Base-by-base conservation (phyloP, 2,797 vertebrate genomes). In the Manis javanica region DNA sequence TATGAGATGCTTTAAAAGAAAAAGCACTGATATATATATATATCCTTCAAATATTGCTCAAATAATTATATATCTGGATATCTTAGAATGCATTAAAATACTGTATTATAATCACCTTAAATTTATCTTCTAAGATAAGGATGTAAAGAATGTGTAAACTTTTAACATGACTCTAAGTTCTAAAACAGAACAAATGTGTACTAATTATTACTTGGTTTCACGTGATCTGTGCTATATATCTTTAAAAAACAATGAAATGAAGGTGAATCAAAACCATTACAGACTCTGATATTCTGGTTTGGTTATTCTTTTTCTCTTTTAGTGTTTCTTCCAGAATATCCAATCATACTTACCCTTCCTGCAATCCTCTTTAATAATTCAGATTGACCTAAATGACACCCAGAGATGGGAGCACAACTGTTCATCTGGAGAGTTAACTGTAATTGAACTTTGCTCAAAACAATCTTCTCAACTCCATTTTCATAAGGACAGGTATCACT, bases 371-470 rank as follows among this genome's bases (percentile, higher is more conserved):
- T 92, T 86, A 92, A 78, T 91, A 95, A 89, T 85, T 96, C 23
- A 75, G 26, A 61, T 42, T 79, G 78, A 55, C 57, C 34, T 57
- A 5, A 57, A 19, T 46, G 66, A 78, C 51, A 53, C 0, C 0
- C 1, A 85, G 29, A 71, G 78, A 87, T 61, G 19, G 51, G 21
- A 57, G 29, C 4, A 19, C 23, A 79, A 53, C 14, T 61, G 46
- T 63, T 79, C 53, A 86, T 66, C 11, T 79, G 59, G 16, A 92
- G 34, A 31, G 42, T 81, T 92, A 92, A 93, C 29, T 77, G 71
- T 55, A 89, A 66, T 42, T 87, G 85, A 97, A 89, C 74, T 95
- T 86, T 51, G 46, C 49, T 24, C 23, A 55, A 55, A 77, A 69
- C 68, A 92, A 74, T 94, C 87, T 53, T 3, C 8, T 88, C 79